Conservation (phyloP, 2,797 vertebrate genomes). For the Notolabrus celidotus region DNA sequence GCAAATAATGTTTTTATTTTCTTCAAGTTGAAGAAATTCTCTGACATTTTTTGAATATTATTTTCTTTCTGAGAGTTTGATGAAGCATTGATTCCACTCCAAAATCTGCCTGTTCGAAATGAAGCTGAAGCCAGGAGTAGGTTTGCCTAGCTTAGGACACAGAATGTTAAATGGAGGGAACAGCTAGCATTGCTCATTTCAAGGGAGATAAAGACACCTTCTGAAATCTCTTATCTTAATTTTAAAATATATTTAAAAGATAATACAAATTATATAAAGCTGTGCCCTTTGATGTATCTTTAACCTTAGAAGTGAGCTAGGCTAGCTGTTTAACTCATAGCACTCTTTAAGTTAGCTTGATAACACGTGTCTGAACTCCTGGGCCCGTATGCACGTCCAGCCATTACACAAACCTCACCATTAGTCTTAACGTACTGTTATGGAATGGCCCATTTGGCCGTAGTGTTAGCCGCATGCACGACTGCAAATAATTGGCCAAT, state of each 20-base stretch:
- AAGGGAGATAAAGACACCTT: background rate
- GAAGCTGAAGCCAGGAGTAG: background rate
- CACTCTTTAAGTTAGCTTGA: background rate
- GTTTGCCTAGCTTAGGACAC: conserved; percentile 1
- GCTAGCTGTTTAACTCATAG: too few species aligned
- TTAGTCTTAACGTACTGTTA: too few species aligned
- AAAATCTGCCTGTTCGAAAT: background rate
- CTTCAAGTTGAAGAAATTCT: conserved; percentile 23
- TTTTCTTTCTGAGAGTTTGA: background rate
- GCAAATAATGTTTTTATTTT: conserved; percentile 40
- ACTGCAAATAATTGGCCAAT: too few species aligned
- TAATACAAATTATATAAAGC: too few species aligned
- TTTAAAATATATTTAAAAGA: background rate
- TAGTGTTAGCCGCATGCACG: too few species aligned
- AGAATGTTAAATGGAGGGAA: background rate
- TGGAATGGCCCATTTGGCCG: too few species aligned
- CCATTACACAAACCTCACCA: too few species aligned
- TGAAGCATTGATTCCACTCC: background rate
- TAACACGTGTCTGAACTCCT: background rate
- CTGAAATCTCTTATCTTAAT: background rate
- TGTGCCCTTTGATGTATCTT: too few species aligned
- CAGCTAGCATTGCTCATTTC: background rate
- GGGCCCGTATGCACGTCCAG: too few species aligned
- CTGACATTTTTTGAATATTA: conserved; percentile 18
- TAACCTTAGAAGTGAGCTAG: too few species aligned